These are phyloP conservation scores for Neogale vison DNA, from an alignment of 2,113 vertebrate genomes.

Conservation along the genomic window DNA sequence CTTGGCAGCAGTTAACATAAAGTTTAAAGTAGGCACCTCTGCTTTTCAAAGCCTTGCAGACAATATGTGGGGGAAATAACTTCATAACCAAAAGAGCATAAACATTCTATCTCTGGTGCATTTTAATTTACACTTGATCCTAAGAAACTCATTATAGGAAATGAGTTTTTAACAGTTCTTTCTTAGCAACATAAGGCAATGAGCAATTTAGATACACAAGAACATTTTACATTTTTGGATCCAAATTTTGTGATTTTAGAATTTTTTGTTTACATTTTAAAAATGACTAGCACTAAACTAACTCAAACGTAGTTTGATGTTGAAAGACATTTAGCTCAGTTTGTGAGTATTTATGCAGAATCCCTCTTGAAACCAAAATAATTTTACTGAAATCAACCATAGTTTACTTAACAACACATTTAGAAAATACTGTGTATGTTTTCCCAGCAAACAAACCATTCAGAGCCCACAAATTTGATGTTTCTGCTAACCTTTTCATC, in stretches of 20 bases:
- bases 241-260: conserved; percentile 67
- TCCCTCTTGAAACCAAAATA: conserved; percentile 70
- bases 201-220: conserved; percentile 63
- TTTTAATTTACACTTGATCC: conserved; percentile 67
- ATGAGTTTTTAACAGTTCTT: conserved; percentile 68
- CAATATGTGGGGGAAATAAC: neutral
- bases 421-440: conserved; percentile 71
- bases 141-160: conserved; percentile 69
- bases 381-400: conserved; percentile 70
- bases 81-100: neutral
- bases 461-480: conserved; percentile 71
- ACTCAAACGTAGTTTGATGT: conserved; percentile 53
- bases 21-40: neutral
- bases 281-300: conserved; percentile 52
- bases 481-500: conserved; percentile 79
- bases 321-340: conserved; percentile 43
- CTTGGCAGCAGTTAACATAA: neutral
- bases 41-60: neutral
- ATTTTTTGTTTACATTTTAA: conserved; percentile 67
- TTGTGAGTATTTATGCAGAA: conserved; percentile 47
- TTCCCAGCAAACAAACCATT: conserved; percentile 66
- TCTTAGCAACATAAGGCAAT: conserved; percentile 69
- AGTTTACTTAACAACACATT: conserved; percentile 73
- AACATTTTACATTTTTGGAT: conserved; percentile 54
- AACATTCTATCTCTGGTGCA: neutral